Evolutionary conservation across 1,140 invertebrate genomes (phyloP).

Genomic region (Ceratina calcarata): DNA sequence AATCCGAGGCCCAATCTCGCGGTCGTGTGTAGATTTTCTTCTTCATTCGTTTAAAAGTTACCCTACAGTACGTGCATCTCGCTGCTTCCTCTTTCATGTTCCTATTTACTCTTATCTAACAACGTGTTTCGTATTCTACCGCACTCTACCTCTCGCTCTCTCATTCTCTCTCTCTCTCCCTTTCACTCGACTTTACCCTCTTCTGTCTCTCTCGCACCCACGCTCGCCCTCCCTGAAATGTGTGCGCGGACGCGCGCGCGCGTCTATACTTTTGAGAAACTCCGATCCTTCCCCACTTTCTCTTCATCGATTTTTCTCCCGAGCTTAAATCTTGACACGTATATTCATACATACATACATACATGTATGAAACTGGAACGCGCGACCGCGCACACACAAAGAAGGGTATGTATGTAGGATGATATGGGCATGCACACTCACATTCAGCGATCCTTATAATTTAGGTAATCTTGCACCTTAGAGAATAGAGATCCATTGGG

Average conservation of each 20-base stretch:
- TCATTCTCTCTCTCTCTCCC: background rate
- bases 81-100: slow-evolving; percentile 14
- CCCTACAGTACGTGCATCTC: slow-evolving; percentile 27
- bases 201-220: slow-evolving; percentile 4
- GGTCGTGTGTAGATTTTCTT: slow-evolving; percentile 10
- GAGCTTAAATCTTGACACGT: slow-evolving; percentile 3
- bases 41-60: slow-evolving; percentile 19
- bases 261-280: slow-evolving; percentile 22
- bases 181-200: background rate
- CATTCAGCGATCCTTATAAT: slow-evolving; percentile 53
- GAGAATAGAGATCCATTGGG: slow-evolving; percentile 71
- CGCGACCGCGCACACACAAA: slow-evolving; percentile 25
- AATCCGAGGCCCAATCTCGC: slow-evolving; percentile 68
- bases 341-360: background rate
- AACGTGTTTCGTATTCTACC: background rate
- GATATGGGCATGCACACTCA: slow-evolving; percentile 57
- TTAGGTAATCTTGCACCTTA: slow-evolving; percentile 74
- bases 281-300: slow-evolving; percentile 23
- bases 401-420: slow-evolving; percentile 40
- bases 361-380: background rate
- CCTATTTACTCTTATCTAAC: slow-evolving; percentile 22
- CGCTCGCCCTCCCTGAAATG: background rate
- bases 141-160: background rate
- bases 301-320: slow-evolving; percentile 51
- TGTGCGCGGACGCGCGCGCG: slow-evolving; percentile 13